These are phyloP conservation scores for Acromyrmex heyeri DNA, from an alignment of 1,140 invertebrate genomes.

Conservation along the genomic window DNA sequence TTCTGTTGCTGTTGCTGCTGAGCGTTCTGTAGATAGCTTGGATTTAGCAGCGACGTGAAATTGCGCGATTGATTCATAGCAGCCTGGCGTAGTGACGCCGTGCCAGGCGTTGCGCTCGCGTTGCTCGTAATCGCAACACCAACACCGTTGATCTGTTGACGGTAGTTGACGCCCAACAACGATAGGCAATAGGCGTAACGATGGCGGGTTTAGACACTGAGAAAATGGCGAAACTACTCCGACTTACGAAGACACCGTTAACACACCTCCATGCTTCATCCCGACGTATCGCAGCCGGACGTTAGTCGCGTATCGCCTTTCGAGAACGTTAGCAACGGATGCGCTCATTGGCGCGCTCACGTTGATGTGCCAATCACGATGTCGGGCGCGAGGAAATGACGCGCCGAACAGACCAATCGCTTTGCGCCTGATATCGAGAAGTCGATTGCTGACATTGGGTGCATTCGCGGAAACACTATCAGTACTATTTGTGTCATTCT, in stretches of 20 bases:
- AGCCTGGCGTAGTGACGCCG: background rate
- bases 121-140: background rate
- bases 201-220: background rate
- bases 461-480: too few relatives aligned
- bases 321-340: background rate
- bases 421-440: background rate
- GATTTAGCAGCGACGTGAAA: slow-evolving; percentile 87
- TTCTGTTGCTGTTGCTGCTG: slow-evolving; percentile 71
- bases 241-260: background rate
- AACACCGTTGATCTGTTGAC: background rate
- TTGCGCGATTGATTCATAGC: slow-evolving; percentile 86
- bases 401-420: background rate
- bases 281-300: background rate
- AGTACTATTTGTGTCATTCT: too few relatives aligned
- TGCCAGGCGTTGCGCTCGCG: background rate
- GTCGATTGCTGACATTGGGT: too few relatives aligned
- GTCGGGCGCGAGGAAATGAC: background rate
- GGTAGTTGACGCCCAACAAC: background rate
- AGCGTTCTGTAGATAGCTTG: slow-evolving; percentile 86
- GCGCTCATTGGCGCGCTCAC: background rate
- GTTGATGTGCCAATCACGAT: background rate
- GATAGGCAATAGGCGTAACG: background rate
- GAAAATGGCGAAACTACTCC: slow-evolving; percentile 65
- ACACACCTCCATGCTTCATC: background rate
- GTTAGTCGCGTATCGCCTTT: background rate